phyloP scores from a whole-genome alignment of 2,888 invertebrate species.

The Acronicta aceris region DNA sequence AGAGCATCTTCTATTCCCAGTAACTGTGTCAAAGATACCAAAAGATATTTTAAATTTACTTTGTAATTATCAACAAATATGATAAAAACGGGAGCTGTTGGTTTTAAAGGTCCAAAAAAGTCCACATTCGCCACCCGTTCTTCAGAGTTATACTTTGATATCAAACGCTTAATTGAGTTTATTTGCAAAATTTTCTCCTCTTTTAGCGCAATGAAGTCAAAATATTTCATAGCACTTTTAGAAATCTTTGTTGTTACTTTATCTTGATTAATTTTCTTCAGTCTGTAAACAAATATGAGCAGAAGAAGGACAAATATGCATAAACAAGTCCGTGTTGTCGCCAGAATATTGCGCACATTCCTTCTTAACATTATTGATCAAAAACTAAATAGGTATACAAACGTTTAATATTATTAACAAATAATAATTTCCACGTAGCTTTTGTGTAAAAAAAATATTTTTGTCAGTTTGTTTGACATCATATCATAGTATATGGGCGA shows the following conservation, averaged over 20 bases:
- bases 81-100: conserved; percentile 67
- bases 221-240: conserved; percentile 53
- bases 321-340: conserved; percentile 36
- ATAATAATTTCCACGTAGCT: background rate
- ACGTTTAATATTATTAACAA: background rate
- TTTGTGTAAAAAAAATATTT: background rate
- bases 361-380: conserved; percentile 30
- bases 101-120: conserved; percentile 59
- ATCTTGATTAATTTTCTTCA: conserved; percentile 30
- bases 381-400: background rate
- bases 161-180: conserved; percentile 27
- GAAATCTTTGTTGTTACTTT: conserved; percentile 47
- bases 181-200: conserved; percentile 6
- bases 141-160: conserved; percentile 35
- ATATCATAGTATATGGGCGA: background rate
- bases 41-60: conserved; percentile 62
- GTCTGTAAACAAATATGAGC: conserved; percentile 29
- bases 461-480: background rate
- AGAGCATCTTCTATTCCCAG: conserved; percentile 69
- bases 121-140: conserved; percentile 61
- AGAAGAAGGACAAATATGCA: conserved; percentile 36
- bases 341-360: conserved; percentile 24
- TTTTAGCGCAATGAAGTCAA: conserved; percentile 28
- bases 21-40: conserved; percentile 67
- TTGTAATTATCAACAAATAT: conserved; percentile 62